Conservation (phyloP, 2,888 invertebrate species). For the Gymnocheta viridis region DNA sequence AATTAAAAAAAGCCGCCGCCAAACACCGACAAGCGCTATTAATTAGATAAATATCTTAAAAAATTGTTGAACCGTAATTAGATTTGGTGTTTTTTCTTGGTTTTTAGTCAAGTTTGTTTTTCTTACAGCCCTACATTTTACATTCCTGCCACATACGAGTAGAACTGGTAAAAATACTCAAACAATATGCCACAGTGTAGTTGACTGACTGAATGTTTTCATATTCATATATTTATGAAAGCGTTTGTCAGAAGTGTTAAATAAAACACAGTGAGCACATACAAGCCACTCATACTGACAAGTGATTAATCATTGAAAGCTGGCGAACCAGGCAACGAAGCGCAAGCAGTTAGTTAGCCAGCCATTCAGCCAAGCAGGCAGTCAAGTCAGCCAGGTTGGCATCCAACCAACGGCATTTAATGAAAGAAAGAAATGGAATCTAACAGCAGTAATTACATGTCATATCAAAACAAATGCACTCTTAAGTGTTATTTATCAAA, state of each 20-base stretch:
- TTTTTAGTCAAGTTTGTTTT: conserved; percentile 40
- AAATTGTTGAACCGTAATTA: conserved; percentile 83
- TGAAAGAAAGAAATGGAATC: conserved; percentile 60
- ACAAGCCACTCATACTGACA: conserved; percentile 51
- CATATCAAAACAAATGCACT: conserved; percentile 70
- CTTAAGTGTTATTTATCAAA: conserved; percentile 64
- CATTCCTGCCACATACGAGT: conserved; percentile 35
- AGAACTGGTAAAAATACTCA: conserved; percentile 11
- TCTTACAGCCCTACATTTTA: conserved; percentile 45
- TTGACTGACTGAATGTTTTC: conserved; percentile 60
- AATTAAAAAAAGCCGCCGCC: conserved; percentile 61
- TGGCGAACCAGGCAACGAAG: conserved; percentile 27
- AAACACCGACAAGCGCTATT: conserved; percentile 76
- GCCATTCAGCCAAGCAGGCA: not conserved
- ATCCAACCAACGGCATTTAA: conserved; percentile 64
- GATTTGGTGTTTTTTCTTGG: conserved; percentile 76
- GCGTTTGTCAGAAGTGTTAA: conserved; percentile 60
- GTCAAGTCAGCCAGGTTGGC: conserved; percentile 2
- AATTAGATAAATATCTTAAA: conserved; percentile 82
- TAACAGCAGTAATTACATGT: conserved; percentile 69
- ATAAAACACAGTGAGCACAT: conserved; percentile 58
- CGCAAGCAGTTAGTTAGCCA: conserved; percentile 30
- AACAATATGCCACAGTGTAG: conserved; percentile 52
- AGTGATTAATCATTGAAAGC: conserved; percentile 68
- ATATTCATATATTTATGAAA: conserved; percentile 65